Base-by-base conservation (phyloP, 2,888 invertebrate genomes). In the Macaria liturata region DNA sequence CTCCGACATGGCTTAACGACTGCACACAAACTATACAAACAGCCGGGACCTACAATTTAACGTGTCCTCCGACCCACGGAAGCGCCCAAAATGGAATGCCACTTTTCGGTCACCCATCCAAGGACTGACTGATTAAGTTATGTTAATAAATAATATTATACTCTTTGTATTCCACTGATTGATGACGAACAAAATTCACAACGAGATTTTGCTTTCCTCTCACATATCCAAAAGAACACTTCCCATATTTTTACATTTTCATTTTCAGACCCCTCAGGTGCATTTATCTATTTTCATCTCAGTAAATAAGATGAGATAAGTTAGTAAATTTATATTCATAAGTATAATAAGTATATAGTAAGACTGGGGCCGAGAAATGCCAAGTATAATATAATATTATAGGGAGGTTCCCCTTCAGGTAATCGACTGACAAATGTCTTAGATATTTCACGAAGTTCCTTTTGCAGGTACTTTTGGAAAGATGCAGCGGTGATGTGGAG, bases 351-450 rank as follows among this genome's bases (percentile, higher is more conserved):
- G 77, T 78, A 77, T 75, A 76, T 77, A 72, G 73, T 20, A 20
- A 20, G 20, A 20, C 20, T 20, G 73, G 83, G 81, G 81, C 75
- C 77, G 76, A 72, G 77, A 82, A 85, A 81, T 84, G 86, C 78
- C 71, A 80, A 83, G 20, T 20, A 20, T 20, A 20, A 20, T 20
- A 20, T 20, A 1, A 88, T 87, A 84, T 83, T 84, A 78, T 78
- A 76, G 82, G 80, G 83, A 72, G 75, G 75, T 67, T 62, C 83
- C 83, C 88, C 81, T 81, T 76, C 86, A 86, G 84, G 90, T 91
- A 91, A 91, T 91, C 88, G 88, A 83, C 88, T 90, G 89, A 91
- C 88, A 90, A 91, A 91, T 88, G 89, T 88, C 84, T 88, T 64
- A 84, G 84, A 90, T 90, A 88, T 89, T 89, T 87, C 82, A 85